Conservation (phyloP, 2,888 invertebrate species). For the Drosophila testacea region DNA sequence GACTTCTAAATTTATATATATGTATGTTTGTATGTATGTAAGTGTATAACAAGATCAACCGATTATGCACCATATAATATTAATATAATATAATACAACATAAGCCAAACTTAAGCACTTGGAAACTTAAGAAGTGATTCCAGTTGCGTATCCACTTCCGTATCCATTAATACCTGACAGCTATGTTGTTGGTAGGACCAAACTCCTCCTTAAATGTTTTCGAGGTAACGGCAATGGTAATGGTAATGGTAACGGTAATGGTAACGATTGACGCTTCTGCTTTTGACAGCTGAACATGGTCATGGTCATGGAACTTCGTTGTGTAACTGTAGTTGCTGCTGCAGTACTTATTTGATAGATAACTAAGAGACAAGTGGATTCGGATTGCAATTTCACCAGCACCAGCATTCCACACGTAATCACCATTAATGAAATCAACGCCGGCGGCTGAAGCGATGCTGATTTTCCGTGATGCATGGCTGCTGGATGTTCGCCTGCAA, state of each 20-base stretch:
- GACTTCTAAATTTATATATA: neutral
- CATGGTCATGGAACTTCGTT: neutral
- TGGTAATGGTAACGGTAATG: neutral
- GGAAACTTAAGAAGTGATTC: neutral
- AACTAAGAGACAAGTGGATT: neutral
- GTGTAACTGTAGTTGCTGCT: constrained; percentile 10
- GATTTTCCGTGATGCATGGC: constrained; percentile 92
- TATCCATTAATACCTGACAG: constrained; percentile 21
- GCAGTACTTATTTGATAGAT: constrained; percentile 7
- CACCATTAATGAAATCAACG: constrained; percentile 71
- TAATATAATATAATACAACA: neutral
- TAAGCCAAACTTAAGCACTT: neutral
- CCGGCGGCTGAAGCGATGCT: constrained; percentile 72
- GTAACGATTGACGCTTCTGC: neutral
- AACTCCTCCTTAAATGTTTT: constrained; percentile 7
- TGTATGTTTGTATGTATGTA: too few species aligned
- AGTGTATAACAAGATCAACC: too few species aligned
- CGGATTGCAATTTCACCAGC: constrained; percentile 55
- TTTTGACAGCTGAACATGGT: constrained; percentile 2
- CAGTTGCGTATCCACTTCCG: neutral
- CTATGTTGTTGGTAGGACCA: constrained; percentile 56
- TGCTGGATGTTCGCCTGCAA: constrained; percentile 92
- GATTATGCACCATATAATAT: too few species aligned
- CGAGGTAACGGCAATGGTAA: neutral
- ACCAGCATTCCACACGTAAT: constrained; percentile 70